Base-by-base conservation (phyloP, 2,113 vertebrate genomes). In the Hemichromis elongatus region DNA sequence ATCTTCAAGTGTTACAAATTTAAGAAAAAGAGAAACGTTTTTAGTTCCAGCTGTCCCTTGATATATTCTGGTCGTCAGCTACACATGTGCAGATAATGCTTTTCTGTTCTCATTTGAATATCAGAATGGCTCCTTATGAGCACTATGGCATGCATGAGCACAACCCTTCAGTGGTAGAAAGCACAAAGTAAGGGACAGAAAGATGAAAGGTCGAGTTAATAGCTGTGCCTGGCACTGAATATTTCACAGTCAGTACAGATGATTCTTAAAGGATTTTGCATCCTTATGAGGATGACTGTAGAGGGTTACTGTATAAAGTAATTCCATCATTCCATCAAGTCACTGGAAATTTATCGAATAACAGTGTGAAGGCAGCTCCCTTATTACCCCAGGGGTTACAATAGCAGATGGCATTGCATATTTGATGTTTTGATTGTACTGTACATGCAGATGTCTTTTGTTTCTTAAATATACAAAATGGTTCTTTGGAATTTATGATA, bases 181-280 rank as follows among this genome's bases (percentile, higher is more conserved):
- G 83, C 4, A 9, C 81, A 84, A 84, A 79, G 81, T 79, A 80
- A 87, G 84, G 82, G 84, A 63, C 73, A 61, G n/a, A 56, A 75
- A 92, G 93, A 94, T 93, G 83, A 94, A 96, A 54, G 95, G 95
- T 94, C 81, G 90, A 96, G 82, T 61, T 87, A 92, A 87, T 78
- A 59, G 45, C 52, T 37, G 55, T 79, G 80, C 90, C 77, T 90
- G 87, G 56, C 50, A 77, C 33, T 73, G 81, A 78, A 87, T 84
- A 88, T 92, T 54, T 45, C 81, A 68, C 70, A 80, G 83, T 85
- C 75, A 24, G 78, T 13, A 26, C 75, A 33, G 13, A 61, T 52
- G 52, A 82, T 45, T 82, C 16, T 77, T 12, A 54, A 56, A 86
- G 77, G 84, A 73, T 66, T 84, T 52, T 5, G 81, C 94, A 86